phyloP scores from a whole-genome alignment of 2,888 invertebrate species.

The Dasypolia templi region DNA sequence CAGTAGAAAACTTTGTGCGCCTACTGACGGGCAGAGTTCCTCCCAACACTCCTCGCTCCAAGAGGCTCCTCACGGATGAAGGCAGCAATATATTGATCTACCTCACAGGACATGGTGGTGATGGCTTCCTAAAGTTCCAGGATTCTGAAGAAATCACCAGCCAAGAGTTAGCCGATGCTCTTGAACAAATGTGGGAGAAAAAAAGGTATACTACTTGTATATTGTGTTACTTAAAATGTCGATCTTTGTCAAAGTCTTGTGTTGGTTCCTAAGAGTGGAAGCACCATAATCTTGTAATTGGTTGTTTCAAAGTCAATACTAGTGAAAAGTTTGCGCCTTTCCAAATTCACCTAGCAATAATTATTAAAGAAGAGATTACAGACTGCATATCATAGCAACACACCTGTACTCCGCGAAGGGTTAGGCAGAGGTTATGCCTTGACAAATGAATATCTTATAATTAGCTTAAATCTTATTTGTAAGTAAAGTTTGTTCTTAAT shows the following conservation, averaged over 20 bases:
- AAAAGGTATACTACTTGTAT: constrained; percentile 89
- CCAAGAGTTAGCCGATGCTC: constrained; percentile 99
- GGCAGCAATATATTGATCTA: constrained; percentile 99
- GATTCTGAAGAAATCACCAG: constrained; percentile 99
- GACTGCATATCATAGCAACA: neutral
- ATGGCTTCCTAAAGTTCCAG: constrained; percentile 99
- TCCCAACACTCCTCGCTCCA: constrained; percentile 98
- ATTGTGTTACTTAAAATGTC: neutral
- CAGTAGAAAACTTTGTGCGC: constrained; percentile 99
- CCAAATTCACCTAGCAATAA: neutral
- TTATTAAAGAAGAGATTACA: neutral
- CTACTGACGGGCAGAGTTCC: constrained; percentile 98
- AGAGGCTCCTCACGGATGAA: constrained; percentile 98
- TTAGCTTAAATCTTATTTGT: neutral
- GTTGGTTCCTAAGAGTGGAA: neutral
- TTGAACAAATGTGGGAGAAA: constrained; percentile 99
- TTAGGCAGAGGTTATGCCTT: neutral
- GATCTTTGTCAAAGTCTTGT: neutral
- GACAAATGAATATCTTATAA: neutral
- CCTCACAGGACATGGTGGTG: constrained; percentile 99
- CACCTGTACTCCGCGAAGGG: neutral
- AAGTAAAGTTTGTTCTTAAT: no score
- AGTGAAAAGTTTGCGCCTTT: neutral
- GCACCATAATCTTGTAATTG: neutral
- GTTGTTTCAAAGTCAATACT: neutral